Evolutionary conservation across 2,113 vertebrate genomes (phyloP).

Genomic region (Polypterus senegalus): DNA sequence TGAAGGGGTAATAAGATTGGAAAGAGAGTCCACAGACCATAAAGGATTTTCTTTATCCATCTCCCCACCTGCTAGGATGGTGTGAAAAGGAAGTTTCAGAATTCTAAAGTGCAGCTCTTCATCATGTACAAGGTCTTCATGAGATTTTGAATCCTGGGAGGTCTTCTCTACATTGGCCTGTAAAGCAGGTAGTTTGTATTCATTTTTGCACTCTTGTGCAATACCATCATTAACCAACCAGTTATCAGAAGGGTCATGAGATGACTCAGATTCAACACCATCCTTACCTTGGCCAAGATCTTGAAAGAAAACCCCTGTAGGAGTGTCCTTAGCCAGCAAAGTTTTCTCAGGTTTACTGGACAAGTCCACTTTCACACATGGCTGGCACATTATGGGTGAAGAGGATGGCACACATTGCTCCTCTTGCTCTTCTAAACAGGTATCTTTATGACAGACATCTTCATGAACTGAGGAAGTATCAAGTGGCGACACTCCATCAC

Average conservation of each 20-base stretch:
- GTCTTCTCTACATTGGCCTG: slow-evolving; percentile 4
- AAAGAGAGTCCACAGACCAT: slow-evolving; percentile 9
- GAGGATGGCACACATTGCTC: background rate
- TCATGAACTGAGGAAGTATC: slow-evolving; percentile 43
- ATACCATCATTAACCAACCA: background rate
- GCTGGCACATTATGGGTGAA: background rate
- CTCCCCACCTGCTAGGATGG: slow-evolving; percentile 18
- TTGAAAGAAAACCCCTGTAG: too few species aligned
- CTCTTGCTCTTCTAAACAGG: background rate
- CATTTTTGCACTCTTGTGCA: background rate
- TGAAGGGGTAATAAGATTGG: slow-evolving; percentile 7
- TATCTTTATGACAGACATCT: slow-evolving; percentile 11
- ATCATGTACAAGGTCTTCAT: slow-evolving; percentile 8
- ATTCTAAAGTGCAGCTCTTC: slow-evolving; percentile 28
- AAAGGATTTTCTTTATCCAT: slow-evolving; percentile 12
- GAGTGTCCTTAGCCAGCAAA: too few species aligned
- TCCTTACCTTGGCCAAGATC: too few species aligned
- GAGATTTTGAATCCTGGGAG: background rate
- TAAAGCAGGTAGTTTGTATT: background rate
- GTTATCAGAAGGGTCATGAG: slow-evolving; percentile 1
- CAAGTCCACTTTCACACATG: too few species aligned
- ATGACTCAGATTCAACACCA: background rate
- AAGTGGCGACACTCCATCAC: slow-evolving; percentile 32
- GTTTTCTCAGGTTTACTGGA: too few species aligned
- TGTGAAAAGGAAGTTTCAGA: slow-evolving; percentile 38